Evolutionary conservation across 1,140 invertebrate genomes (phyloP).

Genomic region (Uloborus diversus): DNA sequence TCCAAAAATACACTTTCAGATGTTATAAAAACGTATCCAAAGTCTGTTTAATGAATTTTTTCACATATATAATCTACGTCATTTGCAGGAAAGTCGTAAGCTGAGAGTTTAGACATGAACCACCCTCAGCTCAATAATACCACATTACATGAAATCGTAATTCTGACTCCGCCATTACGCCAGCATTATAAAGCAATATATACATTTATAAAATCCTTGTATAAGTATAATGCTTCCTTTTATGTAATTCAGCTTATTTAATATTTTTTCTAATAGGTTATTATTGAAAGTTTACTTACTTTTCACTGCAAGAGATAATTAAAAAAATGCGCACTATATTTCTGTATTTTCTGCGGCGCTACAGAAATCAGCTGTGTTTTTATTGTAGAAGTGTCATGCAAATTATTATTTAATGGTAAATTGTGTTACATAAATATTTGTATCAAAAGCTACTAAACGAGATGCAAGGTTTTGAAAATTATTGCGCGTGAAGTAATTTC

Average conservation of each 20-base stretch:
- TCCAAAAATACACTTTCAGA: conserved; percentile 9
- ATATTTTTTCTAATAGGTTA: too few species aligned
- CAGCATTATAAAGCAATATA: conserved; percentile 11
- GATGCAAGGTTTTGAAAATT: not conserved
- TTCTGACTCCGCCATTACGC: conserved; percentile 48
- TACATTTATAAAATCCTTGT: too few species aligned
- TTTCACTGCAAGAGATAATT: not conserved
- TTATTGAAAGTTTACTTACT: not conserved
- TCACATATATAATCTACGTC: conserved; percentile 49
- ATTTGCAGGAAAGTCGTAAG: conserved; percentile 49
- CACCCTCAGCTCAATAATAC: conserved; percentile 54
- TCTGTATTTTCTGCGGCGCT: conserved; percentile 37
- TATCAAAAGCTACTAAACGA: not conserved
- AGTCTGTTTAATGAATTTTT: conserved; percentile 34
- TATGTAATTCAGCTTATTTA: too few species aligned
- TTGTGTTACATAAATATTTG: too few species aligned
- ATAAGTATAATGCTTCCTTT: too few species aligned
- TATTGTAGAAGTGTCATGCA: conserved; percentile 22
- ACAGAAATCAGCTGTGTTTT: conserved; percentile 54
- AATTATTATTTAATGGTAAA: not conserved
- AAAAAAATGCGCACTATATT: conserved; percentile 27
- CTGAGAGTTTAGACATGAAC: conserved; percentile 52
- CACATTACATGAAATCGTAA: conserved; percentile 36
- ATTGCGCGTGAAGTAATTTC: not conserved
- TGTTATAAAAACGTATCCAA: conserved; percentile 15